Conservation (phyloP, 30 jellyfish, hydroid and myxozoan genomes). For the Hydractinia echinata region DNA sequence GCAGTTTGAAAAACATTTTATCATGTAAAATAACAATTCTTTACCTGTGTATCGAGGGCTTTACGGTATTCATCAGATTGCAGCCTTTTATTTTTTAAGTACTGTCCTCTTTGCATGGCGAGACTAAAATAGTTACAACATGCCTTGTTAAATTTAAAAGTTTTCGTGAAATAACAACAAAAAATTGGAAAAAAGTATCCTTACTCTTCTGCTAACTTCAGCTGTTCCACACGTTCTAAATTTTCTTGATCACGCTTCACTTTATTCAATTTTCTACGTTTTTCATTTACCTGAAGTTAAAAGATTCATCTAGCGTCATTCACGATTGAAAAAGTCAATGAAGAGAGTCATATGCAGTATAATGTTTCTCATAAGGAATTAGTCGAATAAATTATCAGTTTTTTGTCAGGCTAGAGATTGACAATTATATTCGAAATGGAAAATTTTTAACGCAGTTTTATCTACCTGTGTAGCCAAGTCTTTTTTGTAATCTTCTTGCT, state of each 20-base stretch:
- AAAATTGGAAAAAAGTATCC: background rate
- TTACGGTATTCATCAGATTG: slow-evolving; percentile 84
- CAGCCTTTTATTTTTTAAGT: slow-evolving; percentile 48
- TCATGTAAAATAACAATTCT: background rate
- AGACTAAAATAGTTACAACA: slow-evolving; percentile 38
- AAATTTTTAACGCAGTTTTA: background rate
- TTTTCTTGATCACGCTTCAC: slow-evolving; percentile 46
- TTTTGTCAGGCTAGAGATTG: no score
- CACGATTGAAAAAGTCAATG: no score
- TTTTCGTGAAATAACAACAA: background rate
- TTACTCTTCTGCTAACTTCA: slow-evolving; percentile 93
- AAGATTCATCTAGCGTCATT: background rate
- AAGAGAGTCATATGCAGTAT: no score
- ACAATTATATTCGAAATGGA: background rate
- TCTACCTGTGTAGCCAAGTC: slow-evolving; percentile 81
- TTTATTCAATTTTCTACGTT: slow-evolving; percentile 14
- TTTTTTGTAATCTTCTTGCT: slow-evolving; percentile 59
- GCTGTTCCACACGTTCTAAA: slow-evolving; percentile 79
- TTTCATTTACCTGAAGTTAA: slow-evolving; percentile 48
- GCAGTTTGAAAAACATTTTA: no score
- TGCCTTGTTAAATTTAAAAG: background rate
- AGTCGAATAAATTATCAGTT: no score
- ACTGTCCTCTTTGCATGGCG: slow-evolving; percentile 78
- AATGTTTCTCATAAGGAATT: no score
- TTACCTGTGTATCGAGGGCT: slow-evolving; percentile 96